phyloP scores from a whole-genome alignment of 2,113 vertebrate species.

The Emberiza fucata region DNA sequence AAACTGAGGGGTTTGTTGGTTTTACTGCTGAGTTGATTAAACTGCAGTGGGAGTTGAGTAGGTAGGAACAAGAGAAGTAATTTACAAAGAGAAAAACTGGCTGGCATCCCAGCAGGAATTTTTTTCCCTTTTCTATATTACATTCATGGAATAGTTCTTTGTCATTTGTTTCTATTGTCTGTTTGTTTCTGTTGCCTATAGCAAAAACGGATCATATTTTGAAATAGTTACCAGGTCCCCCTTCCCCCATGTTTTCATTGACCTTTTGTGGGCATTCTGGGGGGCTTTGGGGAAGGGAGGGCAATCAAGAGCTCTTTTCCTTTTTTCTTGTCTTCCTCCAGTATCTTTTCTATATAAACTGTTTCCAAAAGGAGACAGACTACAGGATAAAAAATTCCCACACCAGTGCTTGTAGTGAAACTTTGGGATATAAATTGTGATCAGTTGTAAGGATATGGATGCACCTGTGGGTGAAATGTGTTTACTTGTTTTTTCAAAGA shows the following conservation, averaged over 20 bases:
- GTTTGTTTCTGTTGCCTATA: conserved; percentile 31
- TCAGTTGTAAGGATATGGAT: neutral
- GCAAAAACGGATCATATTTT: neutral
- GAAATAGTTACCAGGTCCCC: neutral
- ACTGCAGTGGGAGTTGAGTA: neutral
- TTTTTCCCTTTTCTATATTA: conserved; percentile 24
- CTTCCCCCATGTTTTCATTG: neutral
- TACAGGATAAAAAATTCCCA: neutral
- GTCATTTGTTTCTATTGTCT: conserved; percentile 12
- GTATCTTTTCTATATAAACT: neutral
- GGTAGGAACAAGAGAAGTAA: neutral
- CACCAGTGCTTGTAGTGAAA: neutral
- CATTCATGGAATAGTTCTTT: conserved; percentile 40
- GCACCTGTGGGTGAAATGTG: neutral
- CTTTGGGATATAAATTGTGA: neutral
- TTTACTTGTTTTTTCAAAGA: neutral
- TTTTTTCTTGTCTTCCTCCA: neutral
- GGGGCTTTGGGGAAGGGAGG: neutral
- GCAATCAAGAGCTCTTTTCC: neutral
- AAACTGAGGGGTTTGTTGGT: neutral
- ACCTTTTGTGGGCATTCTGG: neutral
- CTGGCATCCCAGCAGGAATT: neutral
- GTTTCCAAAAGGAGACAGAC: neutral
- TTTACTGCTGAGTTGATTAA: neutral
- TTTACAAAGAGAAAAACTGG: conserved; percentile 26